Evolutionary conservation across 2,888 invertebrate species (phyloP).

Genomic region (Heliconius erato): DNA sequence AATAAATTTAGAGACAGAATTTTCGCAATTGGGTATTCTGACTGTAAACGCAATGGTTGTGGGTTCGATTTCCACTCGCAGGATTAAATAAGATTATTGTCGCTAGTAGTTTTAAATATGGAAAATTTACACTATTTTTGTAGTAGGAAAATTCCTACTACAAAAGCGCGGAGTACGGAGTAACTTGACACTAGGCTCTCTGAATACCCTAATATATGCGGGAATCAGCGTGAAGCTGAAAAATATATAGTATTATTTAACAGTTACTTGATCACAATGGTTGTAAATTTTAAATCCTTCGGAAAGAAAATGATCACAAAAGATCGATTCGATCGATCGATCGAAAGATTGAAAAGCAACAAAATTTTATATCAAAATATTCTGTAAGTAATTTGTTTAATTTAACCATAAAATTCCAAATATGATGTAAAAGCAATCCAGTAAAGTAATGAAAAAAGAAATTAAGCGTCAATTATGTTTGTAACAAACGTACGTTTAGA

Average conservation of each 20-base stretch:
- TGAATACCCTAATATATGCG: too few species aligned
- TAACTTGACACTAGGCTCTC: not conserved
- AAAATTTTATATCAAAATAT: not conserved
- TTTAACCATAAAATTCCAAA: not conserved
- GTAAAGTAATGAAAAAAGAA: not conserved
- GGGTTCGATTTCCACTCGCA: not conserved
- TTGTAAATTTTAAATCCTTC: too few species aligned
- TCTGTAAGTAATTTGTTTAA: not conserved
- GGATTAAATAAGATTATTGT: not conserved
- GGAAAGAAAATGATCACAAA: too few species aligned
- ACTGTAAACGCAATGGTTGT: not conserved
- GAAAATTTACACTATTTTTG: too few species aligned
- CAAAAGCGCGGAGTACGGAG: not conserved
- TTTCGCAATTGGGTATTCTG: not conserved
- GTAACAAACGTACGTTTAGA: not conserved
- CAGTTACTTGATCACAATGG: too few species aligned
- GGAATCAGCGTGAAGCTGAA: not conserved
- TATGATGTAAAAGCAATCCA: not conserved
- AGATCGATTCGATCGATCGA: too few species aligned
- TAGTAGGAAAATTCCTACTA: too few species aligned
- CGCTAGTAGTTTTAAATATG: too few species aligned
- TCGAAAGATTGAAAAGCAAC: too few species aligned
- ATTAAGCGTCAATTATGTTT: not conserved
- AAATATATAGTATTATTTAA: not conserved
- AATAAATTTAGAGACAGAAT: not conserved